A percentile compares a stretch with the other conserved stretches of the same genome.
Evolutionary conservation across 2,888 invertebrate species (phyloP).

Genomic region (Nomada goodeniana): DNA sequence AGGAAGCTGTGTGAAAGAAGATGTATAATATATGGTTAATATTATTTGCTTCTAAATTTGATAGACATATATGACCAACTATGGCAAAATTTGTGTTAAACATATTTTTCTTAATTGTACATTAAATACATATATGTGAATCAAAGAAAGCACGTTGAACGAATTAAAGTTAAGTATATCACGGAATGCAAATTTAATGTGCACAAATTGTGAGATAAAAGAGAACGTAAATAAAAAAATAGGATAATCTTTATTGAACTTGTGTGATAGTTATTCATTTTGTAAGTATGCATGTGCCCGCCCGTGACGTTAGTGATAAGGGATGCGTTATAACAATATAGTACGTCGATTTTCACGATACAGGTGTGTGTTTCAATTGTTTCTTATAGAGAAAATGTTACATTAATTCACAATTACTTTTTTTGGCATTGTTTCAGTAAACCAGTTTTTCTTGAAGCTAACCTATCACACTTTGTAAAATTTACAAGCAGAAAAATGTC

Average conservation of each 20-base stretch:
- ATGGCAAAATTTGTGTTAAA: too few relatives aligned
- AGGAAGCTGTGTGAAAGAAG: too few relatives aligned
- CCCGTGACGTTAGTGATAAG: neutral
- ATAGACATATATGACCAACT: too few relatives aligned
- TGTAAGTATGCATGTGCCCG: neutral
- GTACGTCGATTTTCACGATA: constrained; percentile 36
- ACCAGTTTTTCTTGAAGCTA: constrained; percentile 34
- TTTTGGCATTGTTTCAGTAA: constrained; percentile 50
- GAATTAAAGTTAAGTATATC: constrained; percentile 85
- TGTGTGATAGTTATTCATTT: neutral
- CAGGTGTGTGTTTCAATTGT: constrained; percentile 59
- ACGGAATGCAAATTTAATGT: constrained; percentile 79
- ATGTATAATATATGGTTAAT: too few relatives aligned
- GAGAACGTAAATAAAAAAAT: neutral
- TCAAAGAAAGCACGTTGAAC: too few relatives aligned
- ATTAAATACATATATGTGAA: too few relatives aligned
- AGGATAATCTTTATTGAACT: neutral
- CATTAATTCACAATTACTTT: constrained; percentile 5
- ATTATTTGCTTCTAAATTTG: too few relatives aligned
- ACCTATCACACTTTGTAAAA: constrained; percentile 58
- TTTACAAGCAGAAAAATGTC: constrained; percentile 55
- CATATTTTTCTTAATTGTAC: too few relatives aligned
- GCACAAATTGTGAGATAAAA: constrained; percentile 58
- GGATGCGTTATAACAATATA: constrained; percentile 28
- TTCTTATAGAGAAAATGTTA: neutral